Base-by-base conservation (phyloP, 2,797 vertebrate species). In the Poeciliopsis gracilis region DNA sequence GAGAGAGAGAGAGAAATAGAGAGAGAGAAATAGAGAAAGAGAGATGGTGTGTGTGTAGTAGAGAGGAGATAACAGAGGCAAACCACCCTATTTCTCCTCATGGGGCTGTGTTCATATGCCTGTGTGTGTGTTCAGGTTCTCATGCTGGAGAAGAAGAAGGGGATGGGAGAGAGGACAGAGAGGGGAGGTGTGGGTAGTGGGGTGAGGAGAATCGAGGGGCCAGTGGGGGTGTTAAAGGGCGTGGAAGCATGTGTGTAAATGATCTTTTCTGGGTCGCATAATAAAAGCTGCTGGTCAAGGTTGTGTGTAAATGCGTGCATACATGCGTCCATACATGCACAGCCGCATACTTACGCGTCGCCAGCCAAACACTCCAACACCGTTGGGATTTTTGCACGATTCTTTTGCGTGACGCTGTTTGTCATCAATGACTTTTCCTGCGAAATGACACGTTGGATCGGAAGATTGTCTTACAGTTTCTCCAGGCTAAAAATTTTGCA, bases 31-130 rank as follows among this genome's bases (percentile, higher is more conserved):
- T 25, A 57, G 12, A 30, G 57, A 61, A 0, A 61, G 57, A 61
- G 28, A 61, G 28, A 61, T 33, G 28, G 82, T 83, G 47, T 77
- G 47, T 77, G 67, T 53, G 77, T 76, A 66, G 78, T 87, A 81
- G 85, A 81, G 87, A 84, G 84, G 90, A 87, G 88, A 93, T 81
- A 89, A 89, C 80, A 57, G 84, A 90, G 79, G 87, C 73, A 91
- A 93, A 93, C 86, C 87, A 93, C 92, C 93, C 92, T 85, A 82
- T 93, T 94, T 91, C 86, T 93, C 81, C 93, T 93, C 84, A 77
- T 79, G 89, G 92, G 90, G 89, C 85, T 83, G 77, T 71, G 49
- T 72, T 43, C 84, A 76, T 25, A 53, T 74, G 45, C 53, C 88
- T 74, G 55, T 63, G 61, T 66, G 33, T 66, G 61, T 66, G 61